A percentile compares a stretch with the other conserved stretches of the same genome.
phyloP scores from a whole-genome alignment of 2,797 vertebrate species.

The Rallus crepitans region DNA sequence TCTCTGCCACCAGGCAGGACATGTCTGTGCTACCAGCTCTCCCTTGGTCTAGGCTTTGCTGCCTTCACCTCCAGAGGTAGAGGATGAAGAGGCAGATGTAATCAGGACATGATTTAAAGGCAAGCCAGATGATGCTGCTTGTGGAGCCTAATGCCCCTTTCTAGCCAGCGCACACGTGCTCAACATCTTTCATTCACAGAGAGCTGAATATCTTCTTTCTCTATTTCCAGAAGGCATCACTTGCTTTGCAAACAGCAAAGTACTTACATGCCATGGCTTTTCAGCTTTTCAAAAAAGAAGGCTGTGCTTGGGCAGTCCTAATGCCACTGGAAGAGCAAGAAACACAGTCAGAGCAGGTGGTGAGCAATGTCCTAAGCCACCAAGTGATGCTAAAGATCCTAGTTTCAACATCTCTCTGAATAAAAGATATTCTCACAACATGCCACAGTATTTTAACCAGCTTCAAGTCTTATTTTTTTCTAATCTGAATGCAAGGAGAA shows the following conservation, averaged over 20 bases:
- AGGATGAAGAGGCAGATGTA: not conserved
- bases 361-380: not conserved
- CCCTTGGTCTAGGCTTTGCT: not conserved
- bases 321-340: not conserved
- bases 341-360: not conserved
- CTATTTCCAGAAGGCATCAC: not conserved
- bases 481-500: not conserved
- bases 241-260: not conserved
- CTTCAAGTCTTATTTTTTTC: not conserved
- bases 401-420: not conserved
- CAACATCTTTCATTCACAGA: not conserved
- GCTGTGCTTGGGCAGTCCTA: not conserved
- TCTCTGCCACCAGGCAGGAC: rapidly evolving
- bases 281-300: not conserved
- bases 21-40: rapidly evolving
- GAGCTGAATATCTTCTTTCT: rapidly evolving
- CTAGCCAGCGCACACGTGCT: not conserved
- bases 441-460: not conserved
- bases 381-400: not conserved
- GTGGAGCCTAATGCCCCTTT: not conserved
- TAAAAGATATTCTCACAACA: not conserved
- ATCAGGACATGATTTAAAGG: not conserved
- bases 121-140: not conserved
- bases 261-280: rapidly evolving
- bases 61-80: not conserved